These are phyloP conservation scores for Phylloscopus whistleri DNA, from an alignment of 2,113 vertebrate genomes.

Conservation along the genomic window DNA sequence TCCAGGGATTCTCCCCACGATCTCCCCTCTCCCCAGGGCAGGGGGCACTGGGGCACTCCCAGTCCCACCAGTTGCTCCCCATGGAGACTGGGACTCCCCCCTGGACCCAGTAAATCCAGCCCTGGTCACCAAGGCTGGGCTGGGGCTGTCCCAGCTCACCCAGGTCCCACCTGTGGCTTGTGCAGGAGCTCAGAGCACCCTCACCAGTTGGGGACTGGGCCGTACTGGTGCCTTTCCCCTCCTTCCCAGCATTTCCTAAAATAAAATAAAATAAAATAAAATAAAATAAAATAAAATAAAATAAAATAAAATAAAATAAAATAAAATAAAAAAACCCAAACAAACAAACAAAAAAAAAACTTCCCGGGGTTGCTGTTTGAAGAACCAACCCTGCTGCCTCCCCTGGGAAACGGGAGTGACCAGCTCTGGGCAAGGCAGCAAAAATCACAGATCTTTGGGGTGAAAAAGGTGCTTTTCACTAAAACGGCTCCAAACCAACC, in stretches of 20 bases:
- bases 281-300: neutral
- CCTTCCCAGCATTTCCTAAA: neutral
- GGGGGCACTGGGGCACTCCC: neutral
- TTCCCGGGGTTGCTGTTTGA: neutral
- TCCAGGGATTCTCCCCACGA: rapidly evolving
- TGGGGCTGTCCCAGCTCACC: neutral
- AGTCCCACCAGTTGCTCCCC: neutral
- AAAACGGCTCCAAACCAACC: neutral
- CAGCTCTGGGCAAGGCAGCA: rapidly evolving
- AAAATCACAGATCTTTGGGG: rapidly evolving
- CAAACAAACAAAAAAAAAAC: neutral
- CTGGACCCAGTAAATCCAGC: rapidly evolving
- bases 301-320: neutral
- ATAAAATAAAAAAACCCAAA: too few species aligned
- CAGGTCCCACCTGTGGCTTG: neutral
- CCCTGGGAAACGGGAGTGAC: rapidly evolving
- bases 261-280: neutral
- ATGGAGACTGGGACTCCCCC: neutral
- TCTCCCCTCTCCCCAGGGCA: neutral
- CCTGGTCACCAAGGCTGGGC: rapidly evolving
- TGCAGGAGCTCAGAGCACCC: neutral
- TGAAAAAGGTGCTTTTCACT: neutral
- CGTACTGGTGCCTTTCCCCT: neutral
- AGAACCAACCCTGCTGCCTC: rapidly evolving
- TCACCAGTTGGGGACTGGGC: neutral